A percentile compares a stretch with the other conserved stretches of the same genome.
These are phyloP conservation scores for Unio pictorum DNA, from an alignment of 2,888 invertebrate genomes.

Conservation along the genomic window DNA sequence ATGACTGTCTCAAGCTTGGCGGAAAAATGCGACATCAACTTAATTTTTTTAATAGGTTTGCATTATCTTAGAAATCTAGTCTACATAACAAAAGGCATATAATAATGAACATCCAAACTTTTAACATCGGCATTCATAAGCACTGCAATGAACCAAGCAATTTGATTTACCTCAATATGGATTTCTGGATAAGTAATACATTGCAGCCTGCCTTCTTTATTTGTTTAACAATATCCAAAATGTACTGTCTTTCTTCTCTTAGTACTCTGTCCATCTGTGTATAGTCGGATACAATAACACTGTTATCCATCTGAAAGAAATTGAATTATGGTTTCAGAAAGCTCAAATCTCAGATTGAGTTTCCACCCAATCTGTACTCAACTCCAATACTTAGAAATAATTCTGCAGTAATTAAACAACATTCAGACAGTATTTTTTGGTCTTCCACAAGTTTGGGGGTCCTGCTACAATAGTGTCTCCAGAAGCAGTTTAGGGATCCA, in stretches of 20 bases:
- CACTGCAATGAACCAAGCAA: background rate
- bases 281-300: slow-evolving; percentile 93
- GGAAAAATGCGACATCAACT: too few species aligned
- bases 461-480: too few species aligned
- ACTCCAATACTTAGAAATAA: background rate
- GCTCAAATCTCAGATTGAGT: background rate
- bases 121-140: too few species aligned
- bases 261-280: slow-evolving; percentile 99
- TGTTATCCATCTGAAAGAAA: slow-evolving; percentile 71
- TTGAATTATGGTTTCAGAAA: background rate
- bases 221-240: slow-evolving; percentile 97
- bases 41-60: too few species aligned
- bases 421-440: too few species aligned
- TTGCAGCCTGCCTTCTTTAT: slow-evolving; percentile 99
- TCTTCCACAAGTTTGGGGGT: too few species aligned
- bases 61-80: too few species aligned
- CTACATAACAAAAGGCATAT: too few species aligned
- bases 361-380: background rate
- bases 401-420: background rate
- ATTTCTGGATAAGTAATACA: slow-evolving; percentile 92
- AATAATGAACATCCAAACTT: too few species aligned
- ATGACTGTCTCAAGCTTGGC: too few species aligned
- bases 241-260: slow-evolving; percentile 97
- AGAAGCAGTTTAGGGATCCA: too few species aligned
- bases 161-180: slow-evolving; percentile 79